Percentiles rank a stretch among this genome's conserved stretches.
Evolutionary conservation across 2,888 invertebrate species (phyloP).

Genomic region (Quadriops clusia): DNA sequence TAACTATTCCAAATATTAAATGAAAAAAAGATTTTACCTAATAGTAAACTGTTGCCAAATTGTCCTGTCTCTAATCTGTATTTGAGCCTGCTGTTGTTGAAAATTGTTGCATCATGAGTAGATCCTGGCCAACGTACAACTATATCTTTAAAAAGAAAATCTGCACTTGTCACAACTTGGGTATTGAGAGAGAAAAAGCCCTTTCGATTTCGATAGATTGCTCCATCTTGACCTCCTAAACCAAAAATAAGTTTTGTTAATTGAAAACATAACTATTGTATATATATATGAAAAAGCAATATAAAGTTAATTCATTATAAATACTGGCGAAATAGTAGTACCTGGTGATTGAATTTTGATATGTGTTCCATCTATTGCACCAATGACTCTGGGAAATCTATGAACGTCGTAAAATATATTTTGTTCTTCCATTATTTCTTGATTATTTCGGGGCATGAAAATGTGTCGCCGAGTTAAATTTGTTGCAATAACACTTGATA

Average conservation of each 20-base stretch:
- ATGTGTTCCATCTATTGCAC: no score
- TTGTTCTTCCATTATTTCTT: slow-evolving; percentile 1
- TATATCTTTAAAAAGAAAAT: neutral
- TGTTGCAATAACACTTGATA: neutral
- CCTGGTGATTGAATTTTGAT: neutral
- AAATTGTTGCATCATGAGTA: slow-evolving; percentile 1
- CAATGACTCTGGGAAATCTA: neutral
- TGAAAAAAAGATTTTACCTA: neutral
- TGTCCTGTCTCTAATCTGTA: neutral
- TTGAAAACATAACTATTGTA: neutral
- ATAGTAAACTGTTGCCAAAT: neutral
- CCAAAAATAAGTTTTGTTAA: neutral
- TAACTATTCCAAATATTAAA: no score
- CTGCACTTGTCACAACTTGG: neutral
- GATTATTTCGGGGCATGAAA: neutral
- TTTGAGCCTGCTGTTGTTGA: neutral
- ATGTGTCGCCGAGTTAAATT: no score
- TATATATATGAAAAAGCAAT: no score
- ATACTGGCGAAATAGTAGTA: no score
- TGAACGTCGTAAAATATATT: neutral
- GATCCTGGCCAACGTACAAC: slow-evolving; percentile 2
- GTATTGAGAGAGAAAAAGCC: neutral
- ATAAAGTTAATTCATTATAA: no score
- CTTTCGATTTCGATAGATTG: neutral
- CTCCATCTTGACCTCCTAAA: slow-evolving; percentile 1